Conservation (phyloP, 2,113 vertebrate species). For the Ranitomeya variabilis region DNA sequence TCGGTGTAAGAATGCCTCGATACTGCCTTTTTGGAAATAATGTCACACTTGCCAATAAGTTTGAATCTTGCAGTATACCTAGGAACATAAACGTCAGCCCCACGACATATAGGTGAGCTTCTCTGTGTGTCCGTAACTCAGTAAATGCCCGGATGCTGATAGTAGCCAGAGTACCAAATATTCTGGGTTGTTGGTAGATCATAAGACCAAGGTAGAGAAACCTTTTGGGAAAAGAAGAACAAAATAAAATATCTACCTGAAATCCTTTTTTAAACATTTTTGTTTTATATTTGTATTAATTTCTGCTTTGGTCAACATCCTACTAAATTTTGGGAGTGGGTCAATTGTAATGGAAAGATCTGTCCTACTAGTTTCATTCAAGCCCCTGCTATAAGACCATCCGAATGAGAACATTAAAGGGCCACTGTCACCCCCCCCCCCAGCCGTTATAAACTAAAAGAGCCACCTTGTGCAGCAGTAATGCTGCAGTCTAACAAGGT, state of each 20-base stretch:
- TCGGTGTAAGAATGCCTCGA: slow-evolving; percentile 97
- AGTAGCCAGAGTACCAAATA: not conserved
- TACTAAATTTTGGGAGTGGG: no score
- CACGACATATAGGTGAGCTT: slow-evolving; percentile 88
- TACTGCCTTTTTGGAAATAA: slow-evolving; percentile 99
- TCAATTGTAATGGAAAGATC: not conserved
- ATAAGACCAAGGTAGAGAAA: not conserved
- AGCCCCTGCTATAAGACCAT: not conserved
- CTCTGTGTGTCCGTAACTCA: not conserved
- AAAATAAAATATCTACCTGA: not conserved
- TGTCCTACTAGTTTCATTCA: not conserved
- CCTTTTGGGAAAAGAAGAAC: not conserved
- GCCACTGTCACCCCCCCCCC: no score
- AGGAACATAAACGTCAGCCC: slow-evolving; percentile 95
- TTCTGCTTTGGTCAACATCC: not conserved
- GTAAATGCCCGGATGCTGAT: not conserved
- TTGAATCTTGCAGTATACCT: slow-evolving; percentile 93
- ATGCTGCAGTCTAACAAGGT: no score
- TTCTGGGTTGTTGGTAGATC: no score
- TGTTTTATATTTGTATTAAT: not conserved
- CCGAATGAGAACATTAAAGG: not conserved
- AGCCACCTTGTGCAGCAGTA: no score
- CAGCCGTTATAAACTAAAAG: no score
- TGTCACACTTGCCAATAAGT: slow-evolving; percentile 96
- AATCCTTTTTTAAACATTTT: not conserved